These are phyloP conservation scores for Aurelia sp. DNA, from an alignment of 30 jellyfish, hydroid and myxozoan species.

Conservation along the genomic window DNA sequence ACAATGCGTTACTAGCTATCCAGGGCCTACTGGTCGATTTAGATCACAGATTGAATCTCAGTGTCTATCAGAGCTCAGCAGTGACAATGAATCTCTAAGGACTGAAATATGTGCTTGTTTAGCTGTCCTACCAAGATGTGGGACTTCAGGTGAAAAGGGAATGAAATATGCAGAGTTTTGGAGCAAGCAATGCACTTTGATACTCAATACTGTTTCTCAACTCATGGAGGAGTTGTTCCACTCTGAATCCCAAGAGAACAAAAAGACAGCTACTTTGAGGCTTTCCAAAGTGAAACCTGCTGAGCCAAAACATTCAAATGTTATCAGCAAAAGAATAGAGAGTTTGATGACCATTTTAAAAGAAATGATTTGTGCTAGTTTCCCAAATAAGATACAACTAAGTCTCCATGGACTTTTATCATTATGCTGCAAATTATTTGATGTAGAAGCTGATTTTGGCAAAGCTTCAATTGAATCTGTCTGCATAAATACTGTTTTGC, in stretches of 20 bases:
- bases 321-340: background rate
- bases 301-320: conserved; percentile 52
- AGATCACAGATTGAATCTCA: conserved; percentile 50
- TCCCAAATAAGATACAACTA: conserved; percentile 27
- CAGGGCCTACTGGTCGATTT: conserved; percentile 68
- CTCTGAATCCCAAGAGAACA: background rate
- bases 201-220: conserved; percentile 9
- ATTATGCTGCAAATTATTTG: conserved; percentile 20
- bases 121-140: conserved; percentile 62
- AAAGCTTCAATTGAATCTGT: conserved; percentile 36
- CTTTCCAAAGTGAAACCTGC: conserved; percentile 13
- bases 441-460: background rate
- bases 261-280: conserved; percentile 2
- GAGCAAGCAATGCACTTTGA: conserved; percentile 30
- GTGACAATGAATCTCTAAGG: background rate
- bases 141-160: conserved; percentile 69
- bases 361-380: conserved; percentile 25
- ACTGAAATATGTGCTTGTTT: conserved; percentile 21
- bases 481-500: conserved; percentile 21
- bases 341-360: conserved; percentile 27
- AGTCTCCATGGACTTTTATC: background rate
- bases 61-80: conserved; percentile 23
- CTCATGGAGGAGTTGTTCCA: conserved; percentile 17
- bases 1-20: conserved; percentile 37
- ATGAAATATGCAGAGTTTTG: conserved; percentile 61